Percentiles rank a stretch among this genome's conserved stretches.
Conservation (phyloP, 2,888 invertebrate genomes). For the Ectobius pallidus region DNA sequence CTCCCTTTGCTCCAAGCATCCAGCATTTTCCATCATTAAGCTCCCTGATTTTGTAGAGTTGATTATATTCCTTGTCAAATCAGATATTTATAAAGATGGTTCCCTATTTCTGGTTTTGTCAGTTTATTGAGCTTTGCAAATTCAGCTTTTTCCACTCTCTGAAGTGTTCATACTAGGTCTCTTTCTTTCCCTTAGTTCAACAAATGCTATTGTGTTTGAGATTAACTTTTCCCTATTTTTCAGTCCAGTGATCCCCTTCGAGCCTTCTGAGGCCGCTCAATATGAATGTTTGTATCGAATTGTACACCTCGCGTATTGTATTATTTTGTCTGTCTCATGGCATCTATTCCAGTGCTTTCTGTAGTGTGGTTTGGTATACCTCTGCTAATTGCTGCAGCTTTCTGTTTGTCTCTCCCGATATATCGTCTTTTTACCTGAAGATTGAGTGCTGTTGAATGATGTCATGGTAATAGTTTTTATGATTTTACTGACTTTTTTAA, state of each 20-base stretch:
- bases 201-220: constrained; percentile 5
- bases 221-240: neutral
- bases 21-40: neutral
- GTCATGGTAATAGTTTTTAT: too few relatives aligned
- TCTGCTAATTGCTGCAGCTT: neutral
- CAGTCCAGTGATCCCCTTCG: neutral
- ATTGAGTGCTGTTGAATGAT: too few relatives aligned
- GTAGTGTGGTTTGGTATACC: neutral
- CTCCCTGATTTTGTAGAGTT: constrained; percentile 4
- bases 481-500: too few relatives aligned
- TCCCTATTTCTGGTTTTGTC: neutral
- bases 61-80: constrained; percentile 8
- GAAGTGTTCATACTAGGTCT: neutral
- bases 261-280: neutral
- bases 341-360: neutral
- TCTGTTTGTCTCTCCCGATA: too few relatives aligned
- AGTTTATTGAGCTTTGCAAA: neutral
- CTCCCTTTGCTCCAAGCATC: neutral
- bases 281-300: neutral
- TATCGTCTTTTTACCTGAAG: too few relatives aligned
- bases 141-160: neutral
- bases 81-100: neutral
- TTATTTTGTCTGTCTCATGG: neutral
- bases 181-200: neutral
- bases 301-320: too few relatives aligned